A percentile compares a stretch with the other conserved stretches of the same genome.
These are phyloP conservation scores for Micropoecilia bifurca DNA, from an alignment of 2,797 vertebrate species.

Conservation along the genomic window DNA sequence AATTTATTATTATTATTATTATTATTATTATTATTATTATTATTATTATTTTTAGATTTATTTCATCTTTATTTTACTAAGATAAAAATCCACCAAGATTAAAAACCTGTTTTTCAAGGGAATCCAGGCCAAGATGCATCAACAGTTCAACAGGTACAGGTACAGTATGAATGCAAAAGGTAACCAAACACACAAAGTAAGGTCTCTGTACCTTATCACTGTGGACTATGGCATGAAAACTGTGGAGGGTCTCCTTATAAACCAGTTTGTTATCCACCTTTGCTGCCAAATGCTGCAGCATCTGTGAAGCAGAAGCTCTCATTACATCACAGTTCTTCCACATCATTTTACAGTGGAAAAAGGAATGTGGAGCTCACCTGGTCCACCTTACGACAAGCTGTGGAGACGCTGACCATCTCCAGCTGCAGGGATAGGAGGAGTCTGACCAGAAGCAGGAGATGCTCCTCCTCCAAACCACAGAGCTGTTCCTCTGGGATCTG, in stretches of 20 bases:
- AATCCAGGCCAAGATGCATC: too few relatives aligned
- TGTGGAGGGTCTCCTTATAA: conserved; percentile 67
- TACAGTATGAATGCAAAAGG: too few relatives aligned
- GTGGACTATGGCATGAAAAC: conserved; percentile 59
- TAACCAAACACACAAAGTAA: neutral
- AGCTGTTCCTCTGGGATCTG: conserved; percentile 65
- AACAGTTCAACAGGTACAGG: too few relatives aligned
- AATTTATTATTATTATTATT: too few relatives aligned
- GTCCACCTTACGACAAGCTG: conserved; percentile 87
- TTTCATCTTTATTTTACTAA: too few relatives aligned
- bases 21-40: too few relatives aligned
- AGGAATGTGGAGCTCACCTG: conserved; percentile 73
- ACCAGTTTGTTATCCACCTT: conserved; percentile 72
- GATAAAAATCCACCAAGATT: too few relatives aligned
- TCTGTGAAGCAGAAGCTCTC: conserved; percentile 63
- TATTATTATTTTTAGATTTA: too few relatives aligned
- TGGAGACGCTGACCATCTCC: conserved; percentile 80
- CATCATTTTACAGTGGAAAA: neutral
- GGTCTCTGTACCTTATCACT: conserved; percentile 69
- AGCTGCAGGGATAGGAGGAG: conserved; percentile 84
- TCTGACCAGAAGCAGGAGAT: conserved; percentile 75
- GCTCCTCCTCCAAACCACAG: conserved; percentile 40
- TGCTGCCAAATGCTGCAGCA: conserved; percentile 76
- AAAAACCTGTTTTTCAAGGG: too few relatives aligned
- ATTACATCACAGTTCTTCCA: neutral